Evolutionary conservation across 35 echinoderm and acorn worm genomes (phyloP), one percentile per base, ranked within the genome.

Genomic region (Heliocidaris erythrogramma): DNA sequence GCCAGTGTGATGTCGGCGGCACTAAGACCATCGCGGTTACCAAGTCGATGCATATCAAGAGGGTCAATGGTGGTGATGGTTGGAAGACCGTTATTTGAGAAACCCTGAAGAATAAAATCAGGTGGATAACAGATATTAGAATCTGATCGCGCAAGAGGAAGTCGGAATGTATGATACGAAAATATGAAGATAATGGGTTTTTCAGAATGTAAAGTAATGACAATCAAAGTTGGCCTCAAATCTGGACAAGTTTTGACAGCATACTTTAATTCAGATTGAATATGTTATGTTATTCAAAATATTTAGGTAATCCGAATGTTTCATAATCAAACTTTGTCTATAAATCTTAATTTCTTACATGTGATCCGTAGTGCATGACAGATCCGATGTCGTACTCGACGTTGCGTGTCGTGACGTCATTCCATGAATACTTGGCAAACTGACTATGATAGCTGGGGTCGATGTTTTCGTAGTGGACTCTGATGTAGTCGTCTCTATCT

Each of bases 331-430:
- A 42, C 35, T 42, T 42, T 2, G 21, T 2, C 7, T 4, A 47
- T 48, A 12, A 47, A 27, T 9, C 31, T 65, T 11, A 59, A 31
- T 47, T 31, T 32, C 96, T 97, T 95, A 98, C 97, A 49, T 53
- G 32, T 13, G 90, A 17, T 27, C 61, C 94, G 49, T 98, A 98
- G 59, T 98, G 97, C 97, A 98, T 98, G 11, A 96, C 85, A 2
- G 97, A 98, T 7, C 91, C 94, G 31, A 94, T 42, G 85, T 98
- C 97, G 49, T 98, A 98, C 10, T 96, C 89, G 2, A 98, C 92
- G 61, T 94, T 48, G 47, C 60, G 85, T 2, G 96, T 98, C 21
- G 53, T 48, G 56, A 97, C 95, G 9, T 90, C 7, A 8, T 52
- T 18, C 27, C 24, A 47, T 4, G 13, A 30, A 18, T 94, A 94